Percentiles rank a stretch among this genome's conserved stretches.
These are phyloP conservation scores for Balearica regulorum DNA, from an alignment of 2,797 vertebrate genomes.

Conservation along the genomic window DNA sequence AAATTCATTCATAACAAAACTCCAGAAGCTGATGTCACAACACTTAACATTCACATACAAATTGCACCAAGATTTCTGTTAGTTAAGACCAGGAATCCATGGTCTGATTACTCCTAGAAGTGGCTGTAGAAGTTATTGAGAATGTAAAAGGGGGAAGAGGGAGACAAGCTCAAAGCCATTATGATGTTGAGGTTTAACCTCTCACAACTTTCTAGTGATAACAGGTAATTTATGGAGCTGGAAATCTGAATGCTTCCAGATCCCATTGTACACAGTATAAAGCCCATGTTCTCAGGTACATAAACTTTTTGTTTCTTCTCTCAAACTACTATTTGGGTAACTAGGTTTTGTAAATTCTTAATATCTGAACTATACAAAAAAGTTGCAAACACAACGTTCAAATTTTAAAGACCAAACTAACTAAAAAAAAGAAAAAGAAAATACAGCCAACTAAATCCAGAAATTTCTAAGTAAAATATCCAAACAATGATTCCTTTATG, in stretches of 20 bases:
- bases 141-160: not conserved
- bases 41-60: not conserved
- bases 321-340: not conserved
- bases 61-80: not conserved
- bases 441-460: not conserved
- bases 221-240: not conserved
- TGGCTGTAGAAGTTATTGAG: not conserved
- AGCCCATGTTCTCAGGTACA: not conserved
- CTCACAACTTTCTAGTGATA: not conserved
- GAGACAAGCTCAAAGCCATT: not conserved
- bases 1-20: not conserved
- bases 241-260: not conserved
- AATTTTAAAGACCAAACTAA: not conserved
- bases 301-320: not conserved
- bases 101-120: not conserved
- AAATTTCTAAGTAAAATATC: not conserved
- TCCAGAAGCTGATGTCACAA: not conserved
- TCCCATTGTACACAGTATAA: not conserved
- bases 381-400: accelerated
- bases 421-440: not conserved
- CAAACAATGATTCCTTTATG: not conserved
- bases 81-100: not conserved
- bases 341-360: not conserved
- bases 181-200: not conserved
- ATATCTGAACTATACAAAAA: not conserved